Conservation (phyloP, 2,113 vertebrate species). For the Calidris pygmaea region DNA sequence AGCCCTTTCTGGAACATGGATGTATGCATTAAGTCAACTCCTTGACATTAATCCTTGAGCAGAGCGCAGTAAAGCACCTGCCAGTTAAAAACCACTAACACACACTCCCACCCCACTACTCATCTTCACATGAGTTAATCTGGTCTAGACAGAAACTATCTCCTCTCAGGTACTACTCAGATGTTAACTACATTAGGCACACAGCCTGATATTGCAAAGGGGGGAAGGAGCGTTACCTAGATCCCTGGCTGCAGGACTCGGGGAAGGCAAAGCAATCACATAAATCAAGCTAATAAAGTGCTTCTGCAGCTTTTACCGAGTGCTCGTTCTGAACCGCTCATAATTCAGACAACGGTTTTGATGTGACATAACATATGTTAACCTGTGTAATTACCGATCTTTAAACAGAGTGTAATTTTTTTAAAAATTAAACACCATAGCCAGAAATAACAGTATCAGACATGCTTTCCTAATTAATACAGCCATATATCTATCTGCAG, state of each 20-base stretch:
- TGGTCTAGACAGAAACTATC: not conserved
- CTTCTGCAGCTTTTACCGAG: constrained; percentile 11
- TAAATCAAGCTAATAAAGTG: constrained; percentile 10
- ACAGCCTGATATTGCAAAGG: not conserved
- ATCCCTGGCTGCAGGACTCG: not conserved
- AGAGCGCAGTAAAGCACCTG: not conserved
- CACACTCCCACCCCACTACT: not conserved
- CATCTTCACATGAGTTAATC: not conserved
- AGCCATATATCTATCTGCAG: constrained; percentile 14
- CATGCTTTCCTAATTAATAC: constrained; percentile 13
- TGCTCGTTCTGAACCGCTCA: rapidly evolving
- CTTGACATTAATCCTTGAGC: not conserved
- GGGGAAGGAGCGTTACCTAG: not conserved
- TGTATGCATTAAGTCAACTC: not conserved
- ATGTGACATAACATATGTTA: constrained; percentile 58
- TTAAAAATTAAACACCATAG: not conserved
- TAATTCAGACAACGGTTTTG: constrained; percentile 28
- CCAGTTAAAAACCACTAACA: not conserved
- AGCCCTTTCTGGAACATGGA: not conserved
- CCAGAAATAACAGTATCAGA: constrained; percentile 35
- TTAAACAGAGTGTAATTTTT: not conserved
- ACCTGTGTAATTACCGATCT: constrained; percentile 50
- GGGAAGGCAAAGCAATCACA: not conserved
- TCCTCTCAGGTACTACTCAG: not conserved
- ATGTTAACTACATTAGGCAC: not conserved